Evolutionary conservation across 2,113 vertebrate species (phyloP).

Genomic region (Cnemophilus loriae): DNA sequence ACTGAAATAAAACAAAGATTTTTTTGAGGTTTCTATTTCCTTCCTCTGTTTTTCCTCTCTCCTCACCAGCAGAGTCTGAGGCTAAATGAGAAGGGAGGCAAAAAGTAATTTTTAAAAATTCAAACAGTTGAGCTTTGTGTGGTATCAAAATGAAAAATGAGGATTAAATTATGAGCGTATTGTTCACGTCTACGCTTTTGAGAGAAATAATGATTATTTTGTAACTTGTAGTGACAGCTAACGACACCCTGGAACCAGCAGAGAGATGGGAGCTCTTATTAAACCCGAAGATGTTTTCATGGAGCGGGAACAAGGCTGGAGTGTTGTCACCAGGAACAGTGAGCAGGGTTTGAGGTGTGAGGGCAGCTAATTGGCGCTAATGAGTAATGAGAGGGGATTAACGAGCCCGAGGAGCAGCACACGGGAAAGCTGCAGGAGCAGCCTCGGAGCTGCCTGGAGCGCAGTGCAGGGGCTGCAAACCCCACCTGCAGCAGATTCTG

Average conservation of each 20-base stretch:
- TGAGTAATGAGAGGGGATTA: accelerated
- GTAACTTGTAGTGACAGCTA: background rate
- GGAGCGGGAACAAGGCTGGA: background rate
- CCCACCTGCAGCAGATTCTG: background rate
- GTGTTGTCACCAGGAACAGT: background rate
- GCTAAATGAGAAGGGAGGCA: background rate
- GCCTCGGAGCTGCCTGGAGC: background rate
- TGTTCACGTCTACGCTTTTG: background rate
- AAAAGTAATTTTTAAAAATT: background rate
- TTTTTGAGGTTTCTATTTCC: background rate
- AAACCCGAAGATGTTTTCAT: background rate
- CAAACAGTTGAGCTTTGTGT: background rate
- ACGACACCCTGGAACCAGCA: background rate
- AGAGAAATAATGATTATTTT: background rate
- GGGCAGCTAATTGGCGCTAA: background rate
- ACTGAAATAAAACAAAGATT: background rate
- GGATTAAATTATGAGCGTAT: background rate
- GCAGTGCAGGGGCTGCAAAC: accelerated
- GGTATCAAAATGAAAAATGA: background rate
- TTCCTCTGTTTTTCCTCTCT: background rate
- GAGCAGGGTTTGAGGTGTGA: accelerated
- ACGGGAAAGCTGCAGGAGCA: background rate
- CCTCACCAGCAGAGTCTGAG: background rate
- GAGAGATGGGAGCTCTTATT: background rate
- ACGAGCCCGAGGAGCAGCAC: background rate